These are phyloP conservation scores for Epinephelus malabaricus DNA, from an alignment of 2,797 vertebrate species.

Conservation along the genomic window DNA sequence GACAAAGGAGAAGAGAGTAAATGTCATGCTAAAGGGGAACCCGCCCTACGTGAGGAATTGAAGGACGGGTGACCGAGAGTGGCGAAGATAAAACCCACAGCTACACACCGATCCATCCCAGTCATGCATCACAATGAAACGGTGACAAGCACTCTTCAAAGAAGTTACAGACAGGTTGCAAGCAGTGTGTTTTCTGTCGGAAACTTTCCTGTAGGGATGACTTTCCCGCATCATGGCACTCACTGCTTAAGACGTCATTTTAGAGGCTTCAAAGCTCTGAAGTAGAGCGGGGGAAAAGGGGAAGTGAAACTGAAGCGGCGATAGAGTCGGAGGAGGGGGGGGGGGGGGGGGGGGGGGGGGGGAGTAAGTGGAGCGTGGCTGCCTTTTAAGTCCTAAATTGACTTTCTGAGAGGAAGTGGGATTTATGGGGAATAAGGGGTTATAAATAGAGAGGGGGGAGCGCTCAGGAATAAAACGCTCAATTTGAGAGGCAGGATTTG, in stretches of 20 bases:
- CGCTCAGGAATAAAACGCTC: conserved; percentile 83
- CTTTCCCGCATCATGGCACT: conserved; percentile 55
- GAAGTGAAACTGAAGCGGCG: conserved; percentile 39
- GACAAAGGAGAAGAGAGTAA: conserved; percentile 23
- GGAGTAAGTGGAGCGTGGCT: conserved; percentile 62
- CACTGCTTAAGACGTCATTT: conserved; percentile 52
- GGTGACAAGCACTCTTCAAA: conserved; percentile 30
- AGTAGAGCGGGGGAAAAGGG: conserved; percentile 19
- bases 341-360: conserved; percentile 25
- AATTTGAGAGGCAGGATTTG: conserved; percentile 87
- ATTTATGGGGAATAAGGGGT: conserved; percentile 83
- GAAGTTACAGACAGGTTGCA: conserved; percentile 41
- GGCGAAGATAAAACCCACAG: neutral
- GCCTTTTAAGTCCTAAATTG: conserved; percentile 84
- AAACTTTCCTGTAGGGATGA: conserved; percentile 61
- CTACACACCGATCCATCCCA: neutral
- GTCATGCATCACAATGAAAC: conserved; percentile 7
- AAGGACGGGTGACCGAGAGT: conserved; percentile 34
- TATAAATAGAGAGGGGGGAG: conserved; percentile 81
- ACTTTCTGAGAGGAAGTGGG: conserved; percentile 83
- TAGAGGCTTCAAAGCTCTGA: conserved; percentile 65
- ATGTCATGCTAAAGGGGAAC: conserved; percentile 9
- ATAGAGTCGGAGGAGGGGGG: conserved; percentile 40
- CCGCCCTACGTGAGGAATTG: conserved; percentile 4
- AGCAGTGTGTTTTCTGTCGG: conserved; percentile 2